These are phyloP conservation scores for Delphinus delphis DNA, from an alignment of 2,113 vertebrate genomes.

Conservation along the genomic window DNA sequence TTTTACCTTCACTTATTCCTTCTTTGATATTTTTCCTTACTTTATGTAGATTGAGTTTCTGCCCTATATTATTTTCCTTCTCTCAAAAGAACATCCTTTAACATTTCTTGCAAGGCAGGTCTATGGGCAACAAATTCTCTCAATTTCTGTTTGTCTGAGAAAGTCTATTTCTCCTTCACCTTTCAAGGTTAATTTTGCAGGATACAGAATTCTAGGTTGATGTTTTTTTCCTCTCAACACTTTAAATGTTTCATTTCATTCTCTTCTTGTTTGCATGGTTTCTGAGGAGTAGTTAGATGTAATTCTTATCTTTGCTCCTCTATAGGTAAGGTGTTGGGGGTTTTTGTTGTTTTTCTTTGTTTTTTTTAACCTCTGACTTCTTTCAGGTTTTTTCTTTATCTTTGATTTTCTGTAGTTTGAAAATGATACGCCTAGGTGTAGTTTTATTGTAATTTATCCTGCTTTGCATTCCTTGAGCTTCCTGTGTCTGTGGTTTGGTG, in stretches of 20 bases:
- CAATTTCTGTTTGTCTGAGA: background rate
- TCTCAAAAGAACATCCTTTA: background rate
- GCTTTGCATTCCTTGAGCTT: background rate
- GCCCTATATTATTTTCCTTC: background rate
- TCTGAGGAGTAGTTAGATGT: background rate
- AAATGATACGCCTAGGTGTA: background rate
- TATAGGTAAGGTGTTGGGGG: background rate
- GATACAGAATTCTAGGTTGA: background rate
- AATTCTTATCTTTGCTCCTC: background rate
- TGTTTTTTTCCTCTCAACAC: background rate
- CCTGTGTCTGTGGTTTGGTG: background rate
- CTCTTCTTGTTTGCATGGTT: background rate
- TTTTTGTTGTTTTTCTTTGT: background rate
- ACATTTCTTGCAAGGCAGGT: background rate
- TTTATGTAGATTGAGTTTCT: background rate
- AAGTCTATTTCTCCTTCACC: background rate
- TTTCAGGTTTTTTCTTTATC: background rate
- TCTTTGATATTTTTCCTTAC: background rate
- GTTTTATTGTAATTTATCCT: background rate
- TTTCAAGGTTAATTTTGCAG: background rate
- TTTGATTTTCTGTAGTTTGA: background rate
- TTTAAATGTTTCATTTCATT: background rate
- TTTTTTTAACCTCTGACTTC: background rate
- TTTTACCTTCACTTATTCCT: background rate
- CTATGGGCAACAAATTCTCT: background rate